phyloP scores from a whole-genome alignment of 2,113 vertebrate genomes.

The Catharus minimus region DNA sequence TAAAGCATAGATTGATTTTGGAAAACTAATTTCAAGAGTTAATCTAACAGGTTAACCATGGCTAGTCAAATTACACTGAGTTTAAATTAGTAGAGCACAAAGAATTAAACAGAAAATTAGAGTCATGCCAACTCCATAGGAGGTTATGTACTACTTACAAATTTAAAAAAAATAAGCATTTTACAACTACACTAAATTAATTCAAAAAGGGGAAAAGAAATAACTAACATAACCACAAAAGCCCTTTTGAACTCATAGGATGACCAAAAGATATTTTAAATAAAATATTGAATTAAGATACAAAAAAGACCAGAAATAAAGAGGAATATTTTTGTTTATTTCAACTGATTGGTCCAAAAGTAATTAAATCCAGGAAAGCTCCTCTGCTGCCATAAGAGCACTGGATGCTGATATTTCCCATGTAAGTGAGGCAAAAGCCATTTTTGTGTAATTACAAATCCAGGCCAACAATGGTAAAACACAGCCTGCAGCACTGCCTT shows the following conservation, averaged over 20 bases:
- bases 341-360: background rate
- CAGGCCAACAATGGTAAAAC: background rate
- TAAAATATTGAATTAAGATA: background rate
- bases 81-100: background rate
- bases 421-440: background rate
- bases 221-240: background rate
- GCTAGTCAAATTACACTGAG: background rate
- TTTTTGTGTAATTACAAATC: fast-evolving
- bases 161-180: background rate
- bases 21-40: background rate
- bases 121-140: background rate
- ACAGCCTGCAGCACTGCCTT: background rate
- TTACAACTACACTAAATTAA: background rate
- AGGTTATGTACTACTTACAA: background rate
- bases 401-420: background rate
- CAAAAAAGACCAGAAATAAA: background rate
- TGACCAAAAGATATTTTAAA: background rate
- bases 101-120: background rate
- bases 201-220: background rate
- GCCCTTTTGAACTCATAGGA: background rate
- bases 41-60: background rate
- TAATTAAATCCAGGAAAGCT: background rate
- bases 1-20: background rate
- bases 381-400: background rate
- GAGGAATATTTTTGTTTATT: background rate